Evolutionary conservation across 2,113 vertebrate genomes (phyloP).

Genomic region (Semnornis frantzii): DNA sequence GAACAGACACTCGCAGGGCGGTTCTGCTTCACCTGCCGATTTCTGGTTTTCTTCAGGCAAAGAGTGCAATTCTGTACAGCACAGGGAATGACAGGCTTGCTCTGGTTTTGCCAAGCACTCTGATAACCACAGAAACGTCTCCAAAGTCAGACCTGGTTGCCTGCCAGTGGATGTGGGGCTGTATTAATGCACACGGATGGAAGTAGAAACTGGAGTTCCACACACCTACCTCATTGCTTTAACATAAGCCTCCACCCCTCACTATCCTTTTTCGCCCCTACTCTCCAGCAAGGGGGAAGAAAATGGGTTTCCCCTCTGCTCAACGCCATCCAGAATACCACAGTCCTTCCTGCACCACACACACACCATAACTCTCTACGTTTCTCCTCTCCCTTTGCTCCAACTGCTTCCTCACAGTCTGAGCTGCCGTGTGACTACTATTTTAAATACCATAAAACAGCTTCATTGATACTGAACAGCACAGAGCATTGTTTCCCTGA

Average conservation of each 20-base stretch:
- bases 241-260: background rate
- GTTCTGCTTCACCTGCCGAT: background rate
- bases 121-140: background rate
- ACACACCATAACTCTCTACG: rapidly evolving
- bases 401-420: background rate
- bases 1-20: background rate
- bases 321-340: background rate
- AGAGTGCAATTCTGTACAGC: background rate
- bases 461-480: background rate
- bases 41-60: background rate
- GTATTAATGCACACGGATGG: background rate
- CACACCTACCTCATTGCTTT: background rate
- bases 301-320: background rate
- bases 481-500: too few species aligned
- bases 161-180: background rate
- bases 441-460: background rate
- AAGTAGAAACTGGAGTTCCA: background rate
- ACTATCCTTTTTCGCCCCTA: rapidly evolving
- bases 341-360: background rate
- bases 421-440: background rate
- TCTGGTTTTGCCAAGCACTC: background rate
- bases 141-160: background rate
- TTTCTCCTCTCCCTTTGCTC: background rate
- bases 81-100: background rate
- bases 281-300: background rate